These are phyloP conservation scores for Istiophorus platypterus DNA, from an alignment of 2,113 vertebrate species.

Conservation along the genomic window DNA sequence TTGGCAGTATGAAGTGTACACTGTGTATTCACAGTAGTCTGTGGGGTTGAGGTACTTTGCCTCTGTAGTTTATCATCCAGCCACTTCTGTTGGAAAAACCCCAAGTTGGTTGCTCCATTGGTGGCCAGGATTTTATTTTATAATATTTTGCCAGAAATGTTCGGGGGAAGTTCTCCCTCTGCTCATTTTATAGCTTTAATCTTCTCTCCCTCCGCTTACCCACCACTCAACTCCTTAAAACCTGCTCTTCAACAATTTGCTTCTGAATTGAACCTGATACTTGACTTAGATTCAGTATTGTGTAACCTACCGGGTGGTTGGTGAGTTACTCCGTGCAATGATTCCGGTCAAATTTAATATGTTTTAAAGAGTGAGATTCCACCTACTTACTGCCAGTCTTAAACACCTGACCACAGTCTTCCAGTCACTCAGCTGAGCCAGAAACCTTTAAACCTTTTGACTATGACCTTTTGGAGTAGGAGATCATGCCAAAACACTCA, in stretches of 20 bases:
- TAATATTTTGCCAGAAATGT: neutral
- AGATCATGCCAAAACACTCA: neutral
- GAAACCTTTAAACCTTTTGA: slow-evolving; percentile 44
- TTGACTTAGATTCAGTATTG: neutral
- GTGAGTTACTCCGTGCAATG: neutral
- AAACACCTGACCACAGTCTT: too few species aligned
- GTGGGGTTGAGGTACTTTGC: too few species aligned
- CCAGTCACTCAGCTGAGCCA: neutral
- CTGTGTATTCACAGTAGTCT: too few species aligned
- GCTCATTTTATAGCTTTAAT: slow-evolving; percentile 8
- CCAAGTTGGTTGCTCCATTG: neutral
- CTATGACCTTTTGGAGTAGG: slow-evolving; percentile 22
- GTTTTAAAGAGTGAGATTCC: neutral
- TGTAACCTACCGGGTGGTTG: neutral
- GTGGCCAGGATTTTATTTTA: neutral
- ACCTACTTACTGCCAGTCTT: too few species aligned
- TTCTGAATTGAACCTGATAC: neutral
- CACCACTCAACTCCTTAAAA: neutral
- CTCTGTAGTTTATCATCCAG: neutral
- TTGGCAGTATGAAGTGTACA: too few species aligned
- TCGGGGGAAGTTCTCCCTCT: neutral
- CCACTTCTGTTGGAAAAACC: neutral
- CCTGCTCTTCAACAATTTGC: neutral
- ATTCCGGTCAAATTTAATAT: neutral
- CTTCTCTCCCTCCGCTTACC: neutral